Evolutionary conservation across 2,113 vertebrate species (phyloP), one percentile per base, ranked within the genome.

Genomic region (Mustelus asterias): DNA sequence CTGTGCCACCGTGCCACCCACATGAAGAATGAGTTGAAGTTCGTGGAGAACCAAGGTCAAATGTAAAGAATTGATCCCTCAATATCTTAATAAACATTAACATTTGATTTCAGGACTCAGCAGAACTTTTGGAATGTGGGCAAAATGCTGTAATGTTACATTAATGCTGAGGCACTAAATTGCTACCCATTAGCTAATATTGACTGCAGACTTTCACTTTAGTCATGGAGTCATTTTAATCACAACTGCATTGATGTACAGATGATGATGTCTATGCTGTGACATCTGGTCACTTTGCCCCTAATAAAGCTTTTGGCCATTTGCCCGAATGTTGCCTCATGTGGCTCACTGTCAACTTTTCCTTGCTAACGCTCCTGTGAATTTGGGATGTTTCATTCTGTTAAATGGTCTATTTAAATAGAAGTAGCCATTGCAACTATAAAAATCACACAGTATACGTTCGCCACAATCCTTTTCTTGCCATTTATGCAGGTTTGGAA

Each of bases 61-160:
- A 20, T 88, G 54, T 88, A 54, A 22, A 54, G 41, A 88, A 54
- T 29, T 54, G 44, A 54, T 54, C 48, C 20, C 24, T 88, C 85
- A 54, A 13, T 54, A 24, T 48, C 22, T 88, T 29, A 54, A 88
- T 88, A 29, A 88, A 88, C 44, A 86, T 24, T 86, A 86, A 86
- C 85, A 88, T 88, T 88, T 88, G 44, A 54, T 88, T 54, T 54
- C 26, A 88, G 24, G 85, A 88, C 80, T 83, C 80, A 83, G 80
- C 37, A 83, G 80, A 41, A 83, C 37, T 41, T 88, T 88, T 88
- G 41, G 16, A 48, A 44, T 48, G 6, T 54, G 83, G 85, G 20
- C 24, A 88, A 88, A 26, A 54, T 88, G 85, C 85, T 88, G 3
- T 54, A 88, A 88, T 26, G 24, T 41, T 83, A 16, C 37, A 83